Conservation (phyloP, 2,888 invertebrate species). For the Drosophila cracens region DNA sequence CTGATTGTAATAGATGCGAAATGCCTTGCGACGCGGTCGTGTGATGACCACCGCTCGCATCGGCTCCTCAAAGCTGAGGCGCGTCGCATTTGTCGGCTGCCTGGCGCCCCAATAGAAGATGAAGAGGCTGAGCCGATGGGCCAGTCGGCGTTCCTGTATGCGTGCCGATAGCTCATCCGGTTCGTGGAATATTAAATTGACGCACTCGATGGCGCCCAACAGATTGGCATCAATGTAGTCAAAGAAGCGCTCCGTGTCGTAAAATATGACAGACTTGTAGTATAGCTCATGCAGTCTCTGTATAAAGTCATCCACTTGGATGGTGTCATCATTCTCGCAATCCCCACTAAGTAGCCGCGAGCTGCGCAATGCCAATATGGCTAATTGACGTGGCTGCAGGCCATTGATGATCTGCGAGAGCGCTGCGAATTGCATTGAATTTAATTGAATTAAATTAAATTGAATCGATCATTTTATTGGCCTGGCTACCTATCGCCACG, state of each 20-base stretch:
- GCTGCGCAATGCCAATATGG: slow-evolving; percentile 67
- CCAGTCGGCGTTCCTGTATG: slow-evolving; percentile 76
- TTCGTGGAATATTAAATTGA: slow-evolving; percentile 82
- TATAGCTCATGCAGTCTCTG: slow-evolving; percentile 78
- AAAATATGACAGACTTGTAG: slow-evolving; percentile 82
- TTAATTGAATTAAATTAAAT: slow-evolving; percentile 4
- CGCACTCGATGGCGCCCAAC: slow-evolving; percentile 81
- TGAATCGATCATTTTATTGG: slow-evolving; percentile 13
- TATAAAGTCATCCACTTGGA: slow-evolving; percentile 82
- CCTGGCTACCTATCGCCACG: slow-evolving; percentile 71
- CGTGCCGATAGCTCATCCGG: slow-evolving; percentile 75
- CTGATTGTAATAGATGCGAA: slow-evolving; percentile 90
- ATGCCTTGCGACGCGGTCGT: slow-evolving; percentile 85
- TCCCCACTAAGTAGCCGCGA: slow-evolving; percentile 20
- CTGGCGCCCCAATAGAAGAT: slow-evolving; percentile 89
- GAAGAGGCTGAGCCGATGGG: slow-evolving; percentile 86
- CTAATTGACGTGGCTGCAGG: slow-evolving; percentile 76
- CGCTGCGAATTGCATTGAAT: slow-evolving; percentile 55
- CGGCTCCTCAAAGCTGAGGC: slow-evolving; percentile 81
- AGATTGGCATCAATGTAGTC: slow-evolving; percentile 80
- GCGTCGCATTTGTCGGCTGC: slow-evolving; percentile 84
- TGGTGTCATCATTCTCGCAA: slow-evolving; percentile 53
- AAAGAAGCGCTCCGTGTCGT: slow-evolving; percentile 80
- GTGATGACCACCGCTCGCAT: slow-evolving; percentile 88
- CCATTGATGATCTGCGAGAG: slow-evolving; percentile 83